A percentile compares a stretch with the other conserved stretches of the same genome.
These are phyloP conservation scores for Drosophila orosa DNA, from an alignment of 1,140 invertebrate species.

Conservation along the genomic window DNA sequence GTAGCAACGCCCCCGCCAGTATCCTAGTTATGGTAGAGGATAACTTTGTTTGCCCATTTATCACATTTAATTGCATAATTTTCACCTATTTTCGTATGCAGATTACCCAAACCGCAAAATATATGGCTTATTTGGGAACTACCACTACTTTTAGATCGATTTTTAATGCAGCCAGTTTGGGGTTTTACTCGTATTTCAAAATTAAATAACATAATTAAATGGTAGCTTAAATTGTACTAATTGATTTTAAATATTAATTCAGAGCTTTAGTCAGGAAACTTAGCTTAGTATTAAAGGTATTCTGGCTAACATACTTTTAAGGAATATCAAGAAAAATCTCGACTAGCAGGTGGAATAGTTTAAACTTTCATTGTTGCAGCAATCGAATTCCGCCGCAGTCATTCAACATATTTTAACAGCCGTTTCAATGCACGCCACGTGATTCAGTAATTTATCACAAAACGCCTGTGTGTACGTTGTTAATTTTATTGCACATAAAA, in stretches of 20 bases:
- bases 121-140: slow-evolving; percentile 34
- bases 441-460: slow-evolving; percentile 83
- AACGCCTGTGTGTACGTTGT: slow-evolving; percentile 82
- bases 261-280: background rate
- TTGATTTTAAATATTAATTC: background rate
- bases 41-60: slow-evolving; percentile 72
- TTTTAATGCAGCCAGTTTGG: slow-evolving; percentile 7
- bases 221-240: background rate
- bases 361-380: slow-evolving; percentile 21
- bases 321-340: slow-evolving; percentile 10
- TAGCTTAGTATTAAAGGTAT: background rate
- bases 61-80: slow-evolving; percentile 79
- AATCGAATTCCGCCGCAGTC: slow-evolving; percentile 54
- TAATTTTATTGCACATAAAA: slow-evolving; percentile 84
- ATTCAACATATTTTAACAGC: slow-evolving; percentile 77
- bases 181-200: background rate
- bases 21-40: background rate
- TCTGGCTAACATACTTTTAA: slow-evolving; percentile 4
- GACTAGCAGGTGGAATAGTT: slow-evolving; percentile 34
- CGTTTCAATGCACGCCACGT: slow-evolving; percentile 81
- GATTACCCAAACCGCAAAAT: slow-evolving; percentile 1
- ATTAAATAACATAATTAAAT: slow-evolving; percentile 9
- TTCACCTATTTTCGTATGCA: slow-evolving; percentile 40
- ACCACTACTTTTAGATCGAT: slow-evolving; percentile 12
- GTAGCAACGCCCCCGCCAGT: background rate